Evolutionary conservation across 2,797 vertebrate genomes (phyloP), one percentile per base, ranked within the genome.

Genomic region (Amniataba percoides): DNA sequence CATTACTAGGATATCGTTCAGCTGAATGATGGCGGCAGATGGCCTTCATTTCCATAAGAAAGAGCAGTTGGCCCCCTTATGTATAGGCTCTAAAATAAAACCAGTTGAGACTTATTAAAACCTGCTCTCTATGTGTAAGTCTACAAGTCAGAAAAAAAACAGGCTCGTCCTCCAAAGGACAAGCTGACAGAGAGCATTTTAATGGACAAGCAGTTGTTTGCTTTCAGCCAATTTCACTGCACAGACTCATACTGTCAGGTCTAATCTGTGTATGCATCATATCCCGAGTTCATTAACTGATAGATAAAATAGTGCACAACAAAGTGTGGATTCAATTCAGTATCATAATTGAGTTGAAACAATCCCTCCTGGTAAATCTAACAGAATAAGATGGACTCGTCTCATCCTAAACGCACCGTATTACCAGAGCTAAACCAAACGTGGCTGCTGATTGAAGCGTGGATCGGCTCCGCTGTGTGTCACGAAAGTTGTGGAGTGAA

Each of bases 21-120:
- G 88, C 91, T 92, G 92, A 93, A 92, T 86, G 92, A 92, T 93
- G 89, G 91, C 86, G 79, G 93, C 93, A 94, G 93, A 93, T 93
- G 92, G 91, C 88, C 92, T 94, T 94, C 91, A 93, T 94, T 93
- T 94, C 92, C 94, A 93, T 94, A 93, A 93, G 93, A 94, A 94
- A 93, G 92, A 93, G 92, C 88, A 92, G 90, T 91, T 90, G 90
- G 90, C 87, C 90, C 90, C 92, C 91, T 93, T 93, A 92, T 89
- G 87, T 90, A 93, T 86, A 84, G 87, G 74, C 89, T 85, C 87
- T 87, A 90, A 93, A 93, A 93, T 91, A 91, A 91, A 93, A 94
- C 90, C 91, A 92, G 92, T 89, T 87, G 89, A 93, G 90, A 84
- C 86, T 93, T 91, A 92, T 93, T 88, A 92, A 92, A 89, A 91